Evolutionary conservation across 2,113 vertebrate species (phyloP).

Genomic region (Cheirogaleus medius): DNA sequence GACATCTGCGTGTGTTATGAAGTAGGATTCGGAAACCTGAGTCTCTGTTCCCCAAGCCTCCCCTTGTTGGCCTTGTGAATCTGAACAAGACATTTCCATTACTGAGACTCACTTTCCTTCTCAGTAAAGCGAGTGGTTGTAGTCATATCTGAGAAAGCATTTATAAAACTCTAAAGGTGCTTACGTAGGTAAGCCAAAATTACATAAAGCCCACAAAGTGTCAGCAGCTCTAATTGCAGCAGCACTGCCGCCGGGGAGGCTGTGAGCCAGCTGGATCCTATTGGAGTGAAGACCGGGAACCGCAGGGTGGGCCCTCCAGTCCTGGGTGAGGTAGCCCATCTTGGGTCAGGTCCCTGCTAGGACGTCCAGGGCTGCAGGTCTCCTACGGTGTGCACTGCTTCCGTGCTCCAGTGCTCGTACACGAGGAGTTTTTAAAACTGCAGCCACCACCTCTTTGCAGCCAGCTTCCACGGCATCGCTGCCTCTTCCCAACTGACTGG

Average conservation of each 20-base stretch:
- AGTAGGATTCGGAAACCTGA: neutral
- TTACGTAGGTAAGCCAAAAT: neutral
- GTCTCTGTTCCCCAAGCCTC: neutral
- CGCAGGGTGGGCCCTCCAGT: rapidly evolving
- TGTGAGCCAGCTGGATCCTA: no score
- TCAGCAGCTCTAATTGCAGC: neutral
- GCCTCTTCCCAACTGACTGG: neutral
- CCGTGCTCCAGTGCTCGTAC: no score
- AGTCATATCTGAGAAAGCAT: neutral
- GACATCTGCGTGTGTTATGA: rapidly evolving
- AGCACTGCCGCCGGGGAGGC: neutral
- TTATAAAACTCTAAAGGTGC: neutral
- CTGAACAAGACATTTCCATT: neutral
- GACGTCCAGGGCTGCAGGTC: rapidly evolving
- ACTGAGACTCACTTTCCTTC: neutral
- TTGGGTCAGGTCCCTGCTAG: rapidly evolving
- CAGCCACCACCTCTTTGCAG: neutral
- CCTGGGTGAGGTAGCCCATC: rapidly evolving
- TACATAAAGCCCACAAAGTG: neutral
- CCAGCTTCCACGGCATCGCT: neutral
- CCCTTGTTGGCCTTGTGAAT: neutral
- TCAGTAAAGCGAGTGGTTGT: neutral
- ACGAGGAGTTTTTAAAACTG: neutral
- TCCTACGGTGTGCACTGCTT: rapidly evolving
- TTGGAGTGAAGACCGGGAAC: neutral